Evolutionary conservation across 2,797 vertebrate genomes (phyloP), one percentile per base, ranked within the genome.

Genomic region (Oreochromis grahami): DNA sequence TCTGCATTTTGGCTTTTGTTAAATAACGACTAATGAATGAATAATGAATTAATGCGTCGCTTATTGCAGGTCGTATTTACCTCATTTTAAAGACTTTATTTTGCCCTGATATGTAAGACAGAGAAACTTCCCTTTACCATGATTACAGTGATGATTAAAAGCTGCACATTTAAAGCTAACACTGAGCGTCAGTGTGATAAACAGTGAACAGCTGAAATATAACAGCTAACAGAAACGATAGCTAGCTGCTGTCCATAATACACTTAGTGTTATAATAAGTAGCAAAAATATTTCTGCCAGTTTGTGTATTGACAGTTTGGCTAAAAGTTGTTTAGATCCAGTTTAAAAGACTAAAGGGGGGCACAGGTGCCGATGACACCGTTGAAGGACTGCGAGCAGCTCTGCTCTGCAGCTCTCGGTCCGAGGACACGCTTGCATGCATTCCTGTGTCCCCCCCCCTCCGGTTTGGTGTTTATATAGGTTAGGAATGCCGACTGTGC

Each of bases 351-450:
- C 17, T 1, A 43, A 70, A 45, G 21, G 15, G 56, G 8, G 19
- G 8, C 36, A 65, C 36, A 65, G 56, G 7, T 12, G 11, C 36
- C n/a, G 11, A 43, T 3, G 8, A 74, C 82, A 82, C n/a, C 50
- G 43, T 82, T 92, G 92, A 96, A 97, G 93, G 93, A 94, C 96
- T 96, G 94, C 95, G 88, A 85, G 51, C 52, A 85, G 82, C 41
- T 82, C 63, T 77, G 74, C 77, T 86, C 74, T 83, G 76, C 60
- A 76, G 86, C 81, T 70, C 77, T 87, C 82, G 38, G 85, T 86
- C 89, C 53, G 48, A 89, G 77, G 87, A 88, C 86, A 88, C 32
- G 21, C 86, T 84, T 55, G 86, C 88, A 88, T 77, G 76, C 86
- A 82, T 88, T 90, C 65, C 65, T 70, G 45, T 70, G 38, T 15